A percentile compares a stretch with the other conserved stretches of the same genome.
Evolutionary conservation across 2,888 invertebrate species (phyloP).

Genomic region (Napeogenes sylphis): DNA sequence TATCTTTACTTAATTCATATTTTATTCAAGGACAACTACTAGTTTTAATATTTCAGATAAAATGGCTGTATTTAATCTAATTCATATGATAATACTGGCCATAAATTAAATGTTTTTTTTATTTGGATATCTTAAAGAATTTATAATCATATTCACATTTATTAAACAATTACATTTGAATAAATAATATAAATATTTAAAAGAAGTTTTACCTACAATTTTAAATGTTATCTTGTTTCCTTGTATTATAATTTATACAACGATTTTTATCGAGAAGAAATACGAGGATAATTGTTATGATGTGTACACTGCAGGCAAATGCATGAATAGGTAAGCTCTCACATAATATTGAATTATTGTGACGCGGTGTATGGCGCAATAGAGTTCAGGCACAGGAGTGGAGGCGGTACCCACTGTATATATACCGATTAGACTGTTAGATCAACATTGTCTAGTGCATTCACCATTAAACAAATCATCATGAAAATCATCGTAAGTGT

Average conservation of each 20-base stretch:
- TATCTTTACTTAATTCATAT: background rate
- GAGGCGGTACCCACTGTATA: slow-evolving; percentile 61
- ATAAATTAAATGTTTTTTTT: background rate
- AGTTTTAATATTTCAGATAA: background rate
- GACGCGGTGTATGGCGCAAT: slow-evolving; percentile 67
- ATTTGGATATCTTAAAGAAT: background rate
- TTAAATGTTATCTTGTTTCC: background rate
- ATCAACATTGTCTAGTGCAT: slow-evolving; percentile 71
- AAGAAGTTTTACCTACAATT: background rate
- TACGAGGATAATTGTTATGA: slow-evolving; percentile 14
- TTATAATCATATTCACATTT: background rate
- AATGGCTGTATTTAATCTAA: background rate
- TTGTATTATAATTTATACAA: background rate
- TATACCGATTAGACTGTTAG: slow-evolving; percentile 67
- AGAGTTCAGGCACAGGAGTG: slow-evolving; percentile 60
- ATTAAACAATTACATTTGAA: background rate
- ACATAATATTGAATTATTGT: slow-evolving; percentile 65
- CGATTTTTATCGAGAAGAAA: background rate
- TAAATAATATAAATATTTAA: too few species aligned
- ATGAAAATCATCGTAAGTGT: slow-evolving; percentile 74
- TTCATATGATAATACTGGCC: background rate
- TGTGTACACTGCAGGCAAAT: slow-evolving; percentile 45
- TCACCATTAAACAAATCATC: slow-evolving; percentile 61
- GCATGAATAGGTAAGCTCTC: slow-evolving; percentile 49
- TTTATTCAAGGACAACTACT: slow-evolving; percentile 4